These are phyloP conservation scores for Eretmocerus hayati DNA, from an alignment of 2,888 invertebrate genomes.

Conservation along the genomic window DNA sequence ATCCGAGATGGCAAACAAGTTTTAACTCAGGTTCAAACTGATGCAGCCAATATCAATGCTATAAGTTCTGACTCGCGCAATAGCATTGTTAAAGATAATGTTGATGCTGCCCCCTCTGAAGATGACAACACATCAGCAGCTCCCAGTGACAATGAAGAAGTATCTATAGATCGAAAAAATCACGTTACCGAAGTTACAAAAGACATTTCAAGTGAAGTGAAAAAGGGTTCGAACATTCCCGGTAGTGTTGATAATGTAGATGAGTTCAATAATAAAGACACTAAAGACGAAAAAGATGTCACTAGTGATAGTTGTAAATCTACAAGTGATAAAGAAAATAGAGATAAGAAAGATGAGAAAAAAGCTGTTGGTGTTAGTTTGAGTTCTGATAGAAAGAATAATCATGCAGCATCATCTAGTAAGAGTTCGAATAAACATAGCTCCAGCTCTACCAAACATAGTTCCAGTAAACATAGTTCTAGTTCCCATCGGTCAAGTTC, in stretches of 20 bases:
- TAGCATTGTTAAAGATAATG: conserved; percentile 33
- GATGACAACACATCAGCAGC: conserved; percentile 28
- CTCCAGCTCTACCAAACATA: conserved; percentile 31
- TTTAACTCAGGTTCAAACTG: conserved; percentile 54
- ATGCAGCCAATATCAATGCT: conserved; percentile 35
- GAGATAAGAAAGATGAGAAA: conserved; percentile 49
- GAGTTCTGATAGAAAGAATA: conserved; percentile 43
- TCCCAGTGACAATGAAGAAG: conserved; percentile 11
- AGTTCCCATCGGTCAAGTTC: conserved; percentile 36
- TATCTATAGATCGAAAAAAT: conserved; percentile 21
- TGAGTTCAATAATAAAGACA: conserved; percentile 27
- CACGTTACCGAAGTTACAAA: conserved; percentile 25
- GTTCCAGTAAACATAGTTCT: conserved; percentile 30
- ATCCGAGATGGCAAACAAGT: conserved; percentile 68
- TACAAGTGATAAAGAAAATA: conserved; percentile 48
- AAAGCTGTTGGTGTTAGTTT: conserved; percentile 32
- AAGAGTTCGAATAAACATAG: conserved; percentile 38
- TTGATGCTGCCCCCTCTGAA: conserved; percentile 23
- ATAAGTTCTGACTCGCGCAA: conserved; percentile 29
- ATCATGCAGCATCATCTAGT: conserved; percentile 46
- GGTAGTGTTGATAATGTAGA: conserved; percentile 32
- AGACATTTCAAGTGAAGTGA: conserved; percentile 32
- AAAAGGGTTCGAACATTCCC: conserved; percentile 23
- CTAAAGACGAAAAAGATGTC: conserved; percentile 30
- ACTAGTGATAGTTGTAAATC: conserved; percentile 49